Evolutionary conservation across 2,113 vertebrate genomes (phyloP), one percentile per base, ranked within the genome.

Genomic region (Archocentrus centrarchus): DNA sequence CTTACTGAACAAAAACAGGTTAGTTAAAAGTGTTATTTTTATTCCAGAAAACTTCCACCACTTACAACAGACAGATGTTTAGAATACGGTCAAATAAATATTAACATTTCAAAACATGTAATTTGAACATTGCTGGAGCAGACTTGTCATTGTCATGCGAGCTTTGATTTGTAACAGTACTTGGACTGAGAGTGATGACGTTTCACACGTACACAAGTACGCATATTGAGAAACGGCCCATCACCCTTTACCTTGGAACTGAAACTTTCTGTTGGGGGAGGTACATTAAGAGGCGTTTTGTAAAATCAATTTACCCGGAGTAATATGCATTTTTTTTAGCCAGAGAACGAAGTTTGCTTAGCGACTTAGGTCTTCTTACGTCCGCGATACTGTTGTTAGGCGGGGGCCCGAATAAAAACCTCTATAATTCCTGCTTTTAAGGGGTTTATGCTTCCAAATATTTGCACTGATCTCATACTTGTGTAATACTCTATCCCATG

Each of bases 401-500:
- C 10, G 68, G 50, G 17, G 53, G 17, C 2, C 4, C 47, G 1
- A 73, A 73, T 32, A 32, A 20, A 73, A 73, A 55, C 68, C 18
- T 32, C 17, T 32, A 73, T 53, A 73, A 73, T 53, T 53, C 47
- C 32, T 11, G 47, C 17, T 6, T 73, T 73, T 73, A 73, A 53
- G 30, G 27, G 18, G 47, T 53, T 73, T 73, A 53, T 73, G 68
- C 47, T 53, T 73, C 68, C 47, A 73, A 73, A 32, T 73, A 73
- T n/a, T 32, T 73, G 47, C 68, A 73, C 47, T 73, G 68, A 55
- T 53, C 68, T 32, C 68, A 73, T 32, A 32, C 47, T 73, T 73
- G 68, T 73, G 47, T 50, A 73, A 73, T 73, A 70, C 10, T 70
- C 41, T 18, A 32, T 53, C 66, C 66, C 66, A 73, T 32, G 66